Evolutionary conservation across 2,888 invertebrate genomes (phyloP), one percentile per base, ranked within the genome.

Genomic region (Polydesmus complanatus): DNA sequence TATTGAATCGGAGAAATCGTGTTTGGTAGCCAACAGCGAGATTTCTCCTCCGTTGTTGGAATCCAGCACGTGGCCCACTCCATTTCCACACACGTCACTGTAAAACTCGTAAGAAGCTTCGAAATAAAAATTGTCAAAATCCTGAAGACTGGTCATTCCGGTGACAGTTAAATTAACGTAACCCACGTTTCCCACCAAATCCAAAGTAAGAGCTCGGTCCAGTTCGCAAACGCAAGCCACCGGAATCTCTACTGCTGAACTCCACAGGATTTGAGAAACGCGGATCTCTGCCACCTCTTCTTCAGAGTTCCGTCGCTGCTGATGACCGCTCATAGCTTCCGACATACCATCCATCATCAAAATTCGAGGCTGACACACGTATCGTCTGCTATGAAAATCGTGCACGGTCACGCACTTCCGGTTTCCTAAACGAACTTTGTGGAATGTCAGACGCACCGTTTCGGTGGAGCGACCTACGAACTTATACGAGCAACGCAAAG

Each of bases 81-180:
- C 82, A 77, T 81, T 79, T 70, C 89, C 89, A 25, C 79, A 79
- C 0, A 82, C 81, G 54, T 82, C 77, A 68, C 85, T 81, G 14
- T 88, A 79, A 68, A 89, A 89, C 71, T 88, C 88, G 74, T 86
- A 90, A 14, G 78, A 75, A 3, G 85, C 88, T 69, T 88, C 87
- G 74, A 88, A 86, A 70, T 82, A 81, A 73, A 86, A 87, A 70
- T 85, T 83, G 61, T 83, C 80, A 69, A 86, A 85, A 75, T 88
- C 85, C 73, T 88, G 85, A 5, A 85, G 83, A 61, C 86, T 83
- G 74, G 84, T 83, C 89, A 90, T 87, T 72, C 83, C 79, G 18
- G 82, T 82, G 5, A 88, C 81, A 22, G 83, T 80, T 70, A 88
- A 87, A 69, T 82, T 83, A 0, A 88, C 79, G 72, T 85, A 83